These are phyloP conservation scores for Ctenicera cuprea DNA, from an alignment of 2,888 invertebrate genomes.

Conservation along the genomic window DNA sequence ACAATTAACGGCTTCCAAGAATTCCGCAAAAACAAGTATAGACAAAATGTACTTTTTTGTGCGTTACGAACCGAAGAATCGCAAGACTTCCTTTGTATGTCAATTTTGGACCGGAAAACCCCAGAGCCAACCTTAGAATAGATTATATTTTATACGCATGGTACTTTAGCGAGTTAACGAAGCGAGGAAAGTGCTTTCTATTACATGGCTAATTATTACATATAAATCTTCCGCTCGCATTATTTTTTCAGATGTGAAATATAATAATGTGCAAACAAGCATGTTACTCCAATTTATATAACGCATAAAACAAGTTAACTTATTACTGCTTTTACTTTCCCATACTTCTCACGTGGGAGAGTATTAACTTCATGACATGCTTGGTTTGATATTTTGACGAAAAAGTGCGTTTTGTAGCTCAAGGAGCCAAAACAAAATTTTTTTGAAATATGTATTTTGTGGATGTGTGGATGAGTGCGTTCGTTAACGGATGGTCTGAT, in stretches of 20 bases:
- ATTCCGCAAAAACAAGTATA: neutral
- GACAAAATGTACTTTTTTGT: neutral
- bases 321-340: too few species aligned
- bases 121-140: slow-evolving; percentile 15
- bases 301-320: too few species aligned
- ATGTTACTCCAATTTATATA: too few species aligned
- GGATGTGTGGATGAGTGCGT: too few species aligned
- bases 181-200: slow-evolving; percentile 57
- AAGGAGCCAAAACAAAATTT: too few species aligned
- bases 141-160: slow-evolving; percentile 45
- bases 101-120: slow-evolving; percentile 33
- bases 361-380: too few species aligned
- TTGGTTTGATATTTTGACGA: too few species aligned
- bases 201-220: slow-evolving; percentile 59
- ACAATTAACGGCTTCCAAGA: too few species aligned
- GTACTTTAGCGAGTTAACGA: slow-evolving; percentile 60
- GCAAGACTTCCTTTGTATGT: slow-evolving; percentile 29
- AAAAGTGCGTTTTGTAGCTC: too few species aligned
- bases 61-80: slow-evolving; percentile 9
- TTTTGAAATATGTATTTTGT: too few species aligned
- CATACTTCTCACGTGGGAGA: too few species aligned
- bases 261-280: neutral
- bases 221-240: slow-evolving; percentile 55
- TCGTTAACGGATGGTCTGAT: too few species aligned
- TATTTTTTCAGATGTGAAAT: slow-evolving; percentile 9